Evolutionary conservation across 2,888 invertebrate species (phyloP).

Genomic region (Caenorhabditis virilis): DNA sequence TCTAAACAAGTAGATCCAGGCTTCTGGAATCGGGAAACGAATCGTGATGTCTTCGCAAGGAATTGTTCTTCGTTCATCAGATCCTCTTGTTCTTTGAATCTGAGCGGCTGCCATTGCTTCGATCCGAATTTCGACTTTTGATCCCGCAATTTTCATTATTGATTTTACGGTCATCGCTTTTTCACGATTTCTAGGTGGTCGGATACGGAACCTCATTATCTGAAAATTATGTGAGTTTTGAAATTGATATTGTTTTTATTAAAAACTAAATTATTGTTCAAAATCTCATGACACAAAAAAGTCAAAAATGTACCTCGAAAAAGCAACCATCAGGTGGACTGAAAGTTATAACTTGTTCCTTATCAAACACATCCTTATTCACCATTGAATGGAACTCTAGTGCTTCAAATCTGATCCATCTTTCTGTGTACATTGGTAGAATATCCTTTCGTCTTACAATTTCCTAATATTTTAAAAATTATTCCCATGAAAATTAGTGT

Average conservation of each 20-base stretch:
- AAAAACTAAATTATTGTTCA: too few relatives aligned
- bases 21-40: constrained; percentile 91
- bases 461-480: too few relatives aligned
- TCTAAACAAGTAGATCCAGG: constrained; percentile 94
- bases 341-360: constrained; percentile 70
- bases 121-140: constrained; percentile 83
- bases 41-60: constrained; percentile 97
- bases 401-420: constrained; percentile 95
- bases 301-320: constrained; percentile 55
- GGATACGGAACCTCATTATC: constrained; percentile 75
- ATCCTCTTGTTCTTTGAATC: constrained; percentile 76
- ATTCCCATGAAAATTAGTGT: too few relatives aligned
- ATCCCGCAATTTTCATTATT: constrained; percentile 71
- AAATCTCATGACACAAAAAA: too few relatives aligned
- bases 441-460: constrained; percentile 98
- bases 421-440: constrained; percentile 91
- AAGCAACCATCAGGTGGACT: constrained; percentile 67
- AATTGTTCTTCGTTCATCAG: constrained; percentile 87
- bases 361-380: constrained; percentile 79
- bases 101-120: constrained; percentile 88
- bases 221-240: constrained; percentile 14
- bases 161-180: constrained; percentile 92
- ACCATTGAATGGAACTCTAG: constrained; percentile 94
- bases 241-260: too few relatives aligned
- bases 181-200: constrained; percentile 92